A percentile compares a stretch with the other conserved stretches of the same genome.
Conservation (phyloP, 2,888 invertebrate species). For the Ommatoiulus sabulosus region DNA sequence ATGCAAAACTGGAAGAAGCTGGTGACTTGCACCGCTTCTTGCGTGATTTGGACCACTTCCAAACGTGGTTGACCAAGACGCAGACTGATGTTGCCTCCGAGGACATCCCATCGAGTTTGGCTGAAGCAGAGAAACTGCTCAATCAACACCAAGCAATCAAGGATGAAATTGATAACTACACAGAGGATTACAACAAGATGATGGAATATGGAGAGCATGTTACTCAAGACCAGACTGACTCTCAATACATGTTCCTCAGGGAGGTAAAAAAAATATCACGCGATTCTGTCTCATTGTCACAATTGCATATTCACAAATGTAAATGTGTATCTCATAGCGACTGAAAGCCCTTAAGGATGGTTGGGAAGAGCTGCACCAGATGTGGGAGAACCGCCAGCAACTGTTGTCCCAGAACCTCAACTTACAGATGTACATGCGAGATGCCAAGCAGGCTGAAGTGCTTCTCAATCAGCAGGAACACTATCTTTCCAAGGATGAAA, state of each 20-base stretch:
- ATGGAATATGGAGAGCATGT: conserved; percentile 99
- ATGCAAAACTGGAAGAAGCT: conserved; percentile 97
- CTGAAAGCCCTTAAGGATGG: conserved; percentile 98
- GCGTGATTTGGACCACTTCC: conserved; percentile 99
- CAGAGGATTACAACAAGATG: conserved; percentile 98
- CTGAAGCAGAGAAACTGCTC: conserved; percentile 96
- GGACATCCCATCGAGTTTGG: conserved; percentile 90
- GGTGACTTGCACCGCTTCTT: conserved; percentile 98
- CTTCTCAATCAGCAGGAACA: conserved; percentile 98
- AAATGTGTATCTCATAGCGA: conserved; percentile 70
- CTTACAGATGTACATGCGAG: conserved; percentile 93
- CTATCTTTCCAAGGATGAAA: conserved; percentile 95
- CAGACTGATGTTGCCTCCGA: conserved; percentile 99
- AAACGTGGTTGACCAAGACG: conserved; percentile 98
- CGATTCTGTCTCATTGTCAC: not conserved
- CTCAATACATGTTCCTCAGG: conserved; percentile 99
- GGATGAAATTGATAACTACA: conserved; percentile 99
- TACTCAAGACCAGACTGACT: conserved; percentile 92
- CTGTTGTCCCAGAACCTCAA: conserved; percentile 94
- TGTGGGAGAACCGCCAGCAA: conserved; percentile 99
- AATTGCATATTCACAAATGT: not conserved
- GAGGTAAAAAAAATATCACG: conserved; percentile 71
- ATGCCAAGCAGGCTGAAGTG: conserved; percentile 97
- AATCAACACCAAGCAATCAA: conserved; percentile 98
- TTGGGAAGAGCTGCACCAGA: conserved; percentile 98